These are phyloP conservation scores for Miniopterus natalensis DNA, from an alignment of 2,113 vertebrate genomes.

Conservation along the genomic window DNA sequence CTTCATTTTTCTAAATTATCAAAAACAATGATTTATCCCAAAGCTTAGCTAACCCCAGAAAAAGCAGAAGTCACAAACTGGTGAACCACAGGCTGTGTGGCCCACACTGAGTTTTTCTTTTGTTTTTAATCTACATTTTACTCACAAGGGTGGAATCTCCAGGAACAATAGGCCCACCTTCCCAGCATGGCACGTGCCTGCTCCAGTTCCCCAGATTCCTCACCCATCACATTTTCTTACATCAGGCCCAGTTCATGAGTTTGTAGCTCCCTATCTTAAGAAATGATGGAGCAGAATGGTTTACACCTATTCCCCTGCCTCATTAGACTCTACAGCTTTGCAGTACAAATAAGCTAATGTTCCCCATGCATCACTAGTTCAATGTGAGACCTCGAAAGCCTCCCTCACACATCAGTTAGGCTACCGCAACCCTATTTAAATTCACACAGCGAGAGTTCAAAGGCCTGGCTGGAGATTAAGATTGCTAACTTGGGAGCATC, in stretches of 20 bases:
- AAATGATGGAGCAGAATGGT: not conserved
- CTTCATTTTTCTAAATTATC: not conserved
- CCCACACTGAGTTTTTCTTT: not conserved
- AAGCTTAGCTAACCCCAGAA: not conserved
- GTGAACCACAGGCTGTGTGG: not conserved
- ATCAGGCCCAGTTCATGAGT: not conserved
- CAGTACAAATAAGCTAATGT: not conserved
- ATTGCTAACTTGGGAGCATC: not conserved
- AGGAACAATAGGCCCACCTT: not conserved
- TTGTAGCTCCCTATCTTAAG: not conserved
- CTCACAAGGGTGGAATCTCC: not conserved
- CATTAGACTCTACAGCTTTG: not conserved
- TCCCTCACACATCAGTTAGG: not conserved
- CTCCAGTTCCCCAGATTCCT: not conserved
- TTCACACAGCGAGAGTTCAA: not conserved
- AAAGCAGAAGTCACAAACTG: not conserved
- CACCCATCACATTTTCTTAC: not conserved
- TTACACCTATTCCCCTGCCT: not conserved
- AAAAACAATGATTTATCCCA: constrained; percentile 47
- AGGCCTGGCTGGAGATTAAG: not conserved
- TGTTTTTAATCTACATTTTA: not conserved
- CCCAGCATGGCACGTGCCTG: not conserved
- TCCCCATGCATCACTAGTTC: not conserved
- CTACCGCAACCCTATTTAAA: not conserved
- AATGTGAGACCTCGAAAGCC: not conserved